Evolutionary conservation across 2,888 invertebrate species (phyloP), one percentile per base, ranked within the genome.

Genomic region (Pyrocoelia pectoralis): DNA sequence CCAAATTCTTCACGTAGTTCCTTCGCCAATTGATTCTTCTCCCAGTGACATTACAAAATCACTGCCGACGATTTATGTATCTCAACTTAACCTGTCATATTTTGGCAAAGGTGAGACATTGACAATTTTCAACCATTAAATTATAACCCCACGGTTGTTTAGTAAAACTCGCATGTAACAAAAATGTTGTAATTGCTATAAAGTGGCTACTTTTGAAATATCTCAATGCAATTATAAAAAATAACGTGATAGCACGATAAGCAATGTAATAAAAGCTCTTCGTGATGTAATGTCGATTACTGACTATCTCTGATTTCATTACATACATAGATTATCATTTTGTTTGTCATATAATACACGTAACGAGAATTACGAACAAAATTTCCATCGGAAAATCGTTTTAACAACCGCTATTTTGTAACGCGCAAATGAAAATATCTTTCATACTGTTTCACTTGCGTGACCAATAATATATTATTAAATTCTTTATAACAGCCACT

Each of bases 391-490:
- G 48, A 38, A 18, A 38, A 56, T 48, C 33, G 19, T 48, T 43
- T 43, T 29, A 43, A 43, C 54, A 43, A 40, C 19, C 9, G 28
- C 15, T 54, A 28, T 43, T 40, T 54, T 56, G 13, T 29, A 17
- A 24, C 13, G 55, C 13, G 48, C 33, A 33, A 56, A 33, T 33
- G 24, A 46, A 56, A 66, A 52, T 53, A 52, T 28, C 50, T 28
- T 50, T 50, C 50, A 50, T 48, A 58, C 18, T 24, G 33, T 40
- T 43, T 51, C 61, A 68, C 64, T 70, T 58, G 66, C 70, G 70
- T 68, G 68, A 59, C 59, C 54, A 68, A 70, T 68, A 68, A 65
- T 71, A 53, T 64, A 71, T 71, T 68, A 70, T 70, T 71, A 61
- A 71, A 61, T 58, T 66, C 56, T 28, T 52, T 61, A 57, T 70